Percentiles rank a stretch among this genome's conserved stretches.
Evolutionary conservation across 2,113 vertebrate species (phyloP).

Genomic region (Cyanistes caeruleus): DNA sequence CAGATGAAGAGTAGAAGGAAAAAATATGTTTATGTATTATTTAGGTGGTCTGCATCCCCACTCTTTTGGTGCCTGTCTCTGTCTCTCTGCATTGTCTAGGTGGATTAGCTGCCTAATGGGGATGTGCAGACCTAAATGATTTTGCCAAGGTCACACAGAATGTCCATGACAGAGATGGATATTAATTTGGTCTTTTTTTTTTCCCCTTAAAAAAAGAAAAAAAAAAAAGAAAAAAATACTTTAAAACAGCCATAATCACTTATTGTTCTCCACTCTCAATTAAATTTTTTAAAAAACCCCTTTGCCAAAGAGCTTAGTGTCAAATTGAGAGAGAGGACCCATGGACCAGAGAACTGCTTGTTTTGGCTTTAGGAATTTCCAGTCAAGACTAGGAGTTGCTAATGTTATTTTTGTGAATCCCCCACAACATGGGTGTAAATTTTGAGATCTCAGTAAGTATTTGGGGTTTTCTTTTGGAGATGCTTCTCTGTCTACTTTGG

Average conservation of each 20-base stretch:
- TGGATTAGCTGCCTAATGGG: slow-evolving; percentile 36
- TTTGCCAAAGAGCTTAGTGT: background rate
- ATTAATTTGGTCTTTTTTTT: background rate
- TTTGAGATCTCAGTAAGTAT: background rate
- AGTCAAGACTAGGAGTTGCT: background rate
- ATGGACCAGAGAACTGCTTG: background rate
- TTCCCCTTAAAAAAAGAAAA: background rate
- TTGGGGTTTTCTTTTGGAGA: background rate
- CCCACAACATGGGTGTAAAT: background rate
- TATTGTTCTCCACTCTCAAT: background rate
- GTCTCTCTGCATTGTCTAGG: slow-evolving; percentile 29
- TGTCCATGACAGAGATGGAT: background rate
- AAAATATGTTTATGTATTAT: slow-evolving; percentile 55
- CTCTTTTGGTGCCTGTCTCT: slow-evolving; percentile 48
- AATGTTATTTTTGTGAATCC: background rate
- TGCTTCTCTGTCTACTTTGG: background rate
- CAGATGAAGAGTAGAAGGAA: slow-evolving; percentile 22
- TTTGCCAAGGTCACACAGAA: slow-evolving; percentile 4
- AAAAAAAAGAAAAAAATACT: background rate
- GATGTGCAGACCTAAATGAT: background rate
- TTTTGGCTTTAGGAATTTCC: background rate
- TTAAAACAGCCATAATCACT: background rate
- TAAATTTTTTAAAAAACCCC: background rate
- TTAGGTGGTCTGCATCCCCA: slow-evolving; percentile 52
- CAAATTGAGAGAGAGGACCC: background rate